These are phyloP conservation scores for Todiramphus saurophagus DNA, from an alignment of 2,113 vertebrate species.

Conservation along the genomic window DNA sequence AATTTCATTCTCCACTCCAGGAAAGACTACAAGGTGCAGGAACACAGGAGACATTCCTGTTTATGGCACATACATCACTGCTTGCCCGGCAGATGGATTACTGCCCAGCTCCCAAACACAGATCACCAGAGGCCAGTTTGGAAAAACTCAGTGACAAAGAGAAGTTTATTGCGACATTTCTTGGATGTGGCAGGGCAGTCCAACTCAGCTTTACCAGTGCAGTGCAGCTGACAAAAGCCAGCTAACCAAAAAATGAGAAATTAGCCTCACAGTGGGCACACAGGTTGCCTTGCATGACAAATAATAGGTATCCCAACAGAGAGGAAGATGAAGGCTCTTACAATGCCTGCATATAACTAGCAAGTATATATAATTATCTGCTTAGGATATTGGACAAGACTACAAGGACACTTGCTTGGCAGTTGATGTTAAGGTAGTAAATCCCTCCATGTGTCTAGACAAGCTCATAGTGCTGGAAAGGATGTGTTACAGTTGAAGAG, in stretches of 20 bases:
- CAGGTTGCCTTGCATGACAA: background rate
- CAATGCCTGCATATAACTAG: background rate
- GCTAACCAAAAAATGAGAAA: background rate
- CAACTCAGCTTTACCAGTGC: background rate
- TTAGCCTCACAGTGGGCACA: background rate
- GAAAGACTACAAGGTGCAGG: background rate
- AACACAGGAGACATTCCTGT: accelerated
- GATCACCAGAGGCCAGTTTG: background rate
- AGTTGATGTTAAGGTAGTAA: background rate
- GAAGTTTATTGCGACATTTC: background rate
- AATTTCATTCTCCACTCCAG: background rate
- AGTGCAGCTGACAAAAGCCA: background rate
- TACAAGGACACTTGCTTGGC: background rate
- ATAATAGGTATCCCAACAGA: background rate
- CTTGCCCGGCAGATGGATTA: background rate
- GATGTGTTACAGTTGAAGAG: background rate
- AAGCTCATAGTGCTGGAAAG: background rate
- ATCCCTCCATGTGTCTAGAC: background rate
- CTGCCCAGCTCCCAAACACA: background rate
- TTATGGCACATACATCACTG: background rate
- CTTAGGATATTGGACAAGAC: background rate
- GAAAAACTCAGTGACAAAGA: background rate
- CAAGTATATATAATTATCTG: background rate
- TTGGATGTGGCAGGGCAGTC: background rate
- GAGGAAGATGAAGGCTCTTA: background rate